These are phyloP conservation scores for Endomychus coccineus DNA, from an alignment of 2,888 invertebrate genomes.

Conservation along the genomic window DNA sequence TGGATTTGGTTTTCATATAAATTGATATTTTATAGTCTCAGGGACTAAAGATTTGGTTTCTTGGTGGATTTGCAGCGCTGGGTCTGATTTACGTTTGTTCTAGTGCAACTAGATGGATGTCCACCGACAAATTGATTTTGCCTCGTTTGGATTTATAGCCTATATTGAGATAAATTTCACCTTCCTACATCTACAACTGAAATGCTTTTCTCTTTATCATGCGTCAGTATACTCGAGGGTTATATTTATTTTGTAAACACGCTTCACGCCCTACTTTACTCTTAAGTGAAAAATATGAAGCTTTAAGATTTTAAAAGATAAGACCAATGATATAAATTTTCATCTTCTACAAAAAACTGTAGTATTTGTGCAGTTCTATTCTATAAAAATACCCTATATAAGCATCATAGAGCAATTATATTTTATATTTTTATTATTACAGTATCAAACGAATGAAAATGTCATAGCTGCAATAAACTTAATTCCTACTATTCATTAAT, in stretches of 20 bases:
- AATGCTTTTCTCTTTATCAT: neutral
- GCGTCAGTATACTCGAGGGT: neutral
- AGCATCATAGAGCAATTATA: no score
- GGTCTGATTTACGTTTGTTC: slow-evolving; percentile 25
- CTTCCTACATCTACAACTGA: slow-evolving; percentile 2
- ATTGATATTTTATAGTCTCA: slow-evolving; percentile 39
- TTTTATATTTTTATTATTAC: no score
- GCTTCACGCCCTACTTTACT: no score
- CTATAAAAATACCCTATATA: no score
- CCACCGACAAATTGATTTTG: slow-evolving; percentile 37
- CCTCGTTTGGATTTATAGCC: slow-evolving; percentile 37
- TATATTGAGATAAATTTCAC: slow-evolving; percentile 40
- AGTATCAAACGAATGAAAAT: no score
- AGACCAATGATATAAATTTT: no score
- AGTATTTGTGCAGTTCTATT: no score
- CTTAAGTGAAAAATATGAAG: no score
- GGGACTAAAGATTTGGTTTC: slow-evolving; percentile 35
- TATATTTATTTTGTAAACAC: slow-evolving; percentile 1
- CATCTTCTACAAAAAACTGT: no score
- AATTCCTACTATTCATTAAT: no score
- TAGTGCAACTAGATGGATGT: slow-evolving; percentile 32
- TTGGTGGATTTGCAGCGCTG: slow-evolving; percentile 32
- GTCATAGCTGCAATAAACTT: no score
- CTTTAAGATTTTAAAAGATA: no score
- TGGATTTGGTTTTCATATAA: slow-evolving; percentile 33